Percentiles rank a stretch among this genome's conserved stretches.
Evolutionary conservation across 2,888 invertebrate species (phyloP).

Genomic region (Therioaphis trifolii): DNA sequence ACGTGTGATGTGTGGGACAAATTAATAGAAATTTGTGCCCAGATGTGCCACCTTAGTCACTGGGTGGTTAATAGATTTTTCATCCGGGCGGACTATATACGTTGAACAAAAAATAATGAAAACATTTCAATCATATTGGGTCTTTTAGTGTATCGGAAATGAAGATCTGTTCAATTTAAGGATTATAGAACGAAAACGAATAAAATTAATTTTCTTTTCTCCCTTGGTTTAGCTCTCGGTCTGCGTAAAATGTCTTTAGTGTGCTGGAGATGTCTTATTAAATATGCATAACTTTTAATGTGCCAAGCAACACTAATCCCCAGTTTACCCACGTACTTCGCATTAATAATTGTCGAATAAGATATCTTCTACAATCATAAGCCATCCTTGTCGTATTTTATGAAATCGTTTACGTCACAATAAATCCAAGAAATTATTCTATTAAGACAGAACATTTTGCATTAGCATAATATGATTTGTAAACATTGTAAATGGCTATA

Average conservation of each 20-base stretch:
- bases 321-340: neutral
- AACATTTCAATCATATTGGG: neutral
- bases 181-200: constrained; percentile 1
- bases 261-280: neutral
- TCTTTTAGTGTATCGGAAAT: neutral
- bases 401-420: neutral
- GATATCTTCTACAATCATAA: neutral
- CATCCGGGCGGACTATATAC: neutral
- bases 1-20: too few relatives aligned
- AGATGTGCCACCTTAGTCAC: neutral
- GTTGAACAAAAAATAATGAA: neutral
- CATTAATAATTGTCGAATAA: constrained; percentile 28
- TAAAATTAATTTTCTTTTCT: neutral
- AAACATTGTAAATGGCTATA: too few relatives aligned
- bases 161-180: neutral
- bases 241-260: neutral
- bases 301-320: neutral
- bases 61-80: neutral
- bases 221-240: neutral
- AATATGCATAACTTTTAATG: constrained; percentile 34
- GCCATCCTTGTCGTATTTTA: neutral
- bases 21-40: neutral
- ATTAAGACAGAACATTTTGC: neutral
- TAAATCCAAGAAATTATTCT: neutral
- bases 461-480: neutral